Base-by-base conservation (phyloP, 1,140 invertebrate genomes). In the Aphaenogaster ashmeadi region DNA sequence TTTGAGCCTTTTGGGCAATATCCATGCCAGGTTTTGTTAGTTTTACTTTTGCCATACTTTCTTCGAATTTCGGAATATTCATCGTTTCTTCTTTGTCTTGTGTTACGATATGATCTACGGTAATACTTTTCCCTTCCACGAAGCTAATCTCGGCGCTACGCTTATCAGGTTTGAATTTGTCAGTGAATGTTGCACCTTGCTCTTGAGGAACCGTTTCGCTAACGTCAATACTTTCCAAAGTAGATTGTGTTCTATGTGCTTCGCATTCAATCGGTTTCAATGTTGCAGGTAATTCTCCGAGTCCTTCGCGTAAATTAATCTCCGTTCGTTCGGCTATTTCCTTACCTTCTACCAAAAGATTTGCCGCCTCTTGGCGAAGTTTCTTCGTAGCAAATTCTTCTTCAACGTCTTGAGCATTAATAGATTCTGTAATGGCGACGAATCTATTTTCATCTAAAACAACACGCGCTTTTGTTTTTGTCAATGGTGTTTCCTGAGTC, bases 41-140 rank as follows among this genome's bases (percentile, higher is more conserved):
- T 15, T 78, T 93, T n/a, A 93, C 2, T 5, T 85, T 74, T 18
- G 93, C 93, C 11, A 84, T 86, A 66, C 58, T 90, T 27, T 91
- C 87, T 41, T 90, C 89, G 7, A 80, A 85, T 75, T 90, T 91
- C 1, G 52, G 21, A 21, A 91, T 58, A 3, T 33, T 89, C 18
- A 93, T 87, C 3, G 54, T 72, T 36, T 79, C 93, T 92, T 96
- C 94, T 88, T 94, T 95, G 72, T 96, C 96, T 62, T 96, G 92
- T 1, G 93, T 66, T 38, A 94, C 87, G 5, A 96, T 93, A 92
- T 96, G 93, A 58, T 94, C 95, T 27, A 96, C 93, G 1, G 92
- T 94, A 7, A 97, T 62, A 84, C 95, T 94, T 88, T 95, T 95
- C 52, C 93, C 94, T 84, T 96, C 94, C 50, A 94, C 93, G 71